These are phyloP conservation scores for Eutrigla gurnardus DNA, from an alignment of 2,797 vertebrate genomes.

Conservation along the genomic window DNA sequence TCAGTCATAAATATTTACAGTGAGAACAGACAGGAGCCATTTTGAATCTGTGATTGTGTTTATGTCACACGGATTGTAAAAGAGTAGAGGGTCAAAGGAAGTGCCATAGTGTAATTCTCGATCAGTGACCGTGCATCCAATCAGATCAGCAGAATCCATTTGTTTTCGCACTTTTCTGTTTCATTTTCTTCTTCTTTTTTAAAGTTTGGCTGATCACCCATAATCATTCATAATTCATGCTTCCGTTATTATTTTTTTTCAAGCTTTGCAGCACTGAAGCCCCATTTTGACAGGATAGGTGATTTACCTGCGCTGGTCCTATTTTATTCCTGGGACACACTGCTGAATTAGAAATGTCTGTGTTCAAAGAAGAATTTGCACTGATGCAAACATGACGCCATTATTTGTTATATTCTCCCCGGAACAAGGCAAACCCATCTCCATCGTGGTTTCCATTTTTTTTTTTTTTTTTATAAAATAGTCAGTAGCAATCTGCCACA, in stretches of 20 bases:
- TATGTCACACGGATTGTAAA: constrained; percentile 14
- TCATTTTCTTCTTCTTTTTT: not conserved
- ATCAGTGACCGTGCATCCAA: not conserved
- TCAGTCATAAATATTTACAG: constrained; percentile 59
- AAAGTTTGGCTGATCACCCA: too few relatives aligned
- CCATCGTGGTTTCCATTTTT: too few relatives aligned
- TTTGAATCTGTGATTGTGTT: constrained; percentile 16
- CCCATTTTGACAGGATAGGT: too few relatives aligned
- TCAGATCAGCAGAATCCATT: not conserved
- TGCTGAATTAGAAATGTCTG: too few relatives aligned
- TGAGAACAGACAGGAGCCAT: constrained; percentile 34
- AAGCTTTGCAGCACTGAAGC: not conserved
- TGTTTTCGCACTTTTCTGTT: not conserved
- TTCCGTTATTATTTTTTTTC: not conserved
- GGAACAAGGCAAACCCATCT: too few relatives aligned
- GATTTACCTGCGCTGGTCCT: too few relatives aligned
- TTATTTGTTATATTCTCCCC: too few relatives aligned
- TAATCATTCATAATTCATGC: not conserved
- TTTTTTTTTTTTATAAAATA: too few relatives aligned
- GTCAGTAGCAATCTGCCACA: too few relatives aligned
- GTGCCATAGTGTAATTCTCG: not conserved
- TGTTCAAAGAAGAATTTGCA: too few relatives aligned
- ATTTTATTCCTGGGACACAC: too few relatives aligned
- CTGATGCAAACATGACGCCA: too few relatives aligned
- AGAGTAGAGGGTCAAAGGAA: constrained; percentile 25